Evolutionary conservation across 2,797 vertebrate genomes (phyloP), one percentile per base, ranked within the genome.

Genomic region (Antennarius maculatus): DNA sequence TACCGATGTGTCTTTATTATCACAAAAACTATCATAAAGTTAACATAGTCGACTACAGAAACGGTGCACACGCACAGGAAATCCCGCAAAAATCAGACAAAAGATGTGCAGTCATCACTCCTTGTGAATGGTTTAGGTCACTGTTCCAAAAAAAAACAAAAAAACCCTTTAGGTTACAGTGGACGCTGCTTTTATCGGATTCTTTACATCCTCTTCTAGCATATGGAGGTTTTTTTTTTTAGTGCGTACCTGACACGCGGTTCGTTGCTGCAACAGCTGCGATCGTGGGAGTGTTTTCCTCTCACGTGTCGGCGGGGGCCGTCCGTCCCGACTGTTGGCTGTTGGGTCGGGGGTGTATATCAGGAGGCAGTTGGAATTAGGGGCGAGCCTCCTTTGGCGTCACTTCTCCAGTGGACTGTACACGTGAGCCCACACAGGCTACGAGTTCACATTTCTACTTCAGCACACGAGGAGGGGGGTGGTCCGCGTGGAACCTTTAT

Each of bases 241-340:
- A 15, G 2, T 1, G 42, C 42, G 39, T 14, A 34, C 31, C 8
- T 34, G 5, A 34, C 2, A 8, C 31, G 31, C 31, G 31, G 3
- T 34, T 34, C 8, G 31, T 34, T 3, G 8, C n/a, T 62, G 64
- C 60, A 69, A 70, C 81, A 84, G 79, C 61, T 80, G 79, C 45
- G 17, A 23, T 31, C 29, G 29, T 46, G 66, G 47, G 50, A 58
- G 45, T 51, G 62, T 71, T 51, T 43, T 54, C 23, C 58, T 39
- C 71, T 88, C 86, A 87, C 77, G 74, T 88, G 85, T 76, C 0
- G 17, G 60, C 80, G 81, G 34, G 49, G 80, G 58, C 18, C 17
- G 23, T 76, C 70, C 58, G 29, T 65, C 28, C 52, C 41, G 52
- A 68, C 56, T 49, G 41, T 45, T 74, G 66, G 57, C 60, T 75